Evolutionary conservation across 1,140 invertebrate species (phyloP), one percentile per base, ranked within the genome.

Genomic region (Drosophila kohkoa): DNA sequence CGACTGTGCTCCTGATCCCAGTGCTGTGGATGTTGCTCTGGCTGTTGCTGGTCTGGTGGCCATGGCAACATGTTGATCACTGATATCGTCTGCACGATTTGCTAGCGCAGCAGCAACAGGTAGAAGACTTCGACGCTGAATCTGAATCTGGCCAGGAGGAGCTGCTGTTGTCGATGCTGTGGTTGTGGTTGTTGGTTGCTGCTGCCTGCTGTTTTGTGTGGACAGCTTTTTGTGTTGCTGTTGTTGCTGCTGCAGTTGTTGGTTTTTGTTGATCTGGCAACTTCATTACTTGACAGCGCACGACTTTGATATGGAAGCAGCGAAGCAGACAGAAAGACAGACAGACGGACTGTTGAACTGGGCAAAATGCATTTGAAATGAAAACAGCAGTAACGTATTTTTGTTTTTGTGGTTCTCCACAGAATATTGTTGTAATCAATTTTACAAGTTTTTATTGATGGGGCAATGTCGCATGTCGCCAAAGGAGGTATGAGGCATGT

Each of bases 201-300:
- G 67, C 52, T 77, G 63, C 63, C 69, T 57, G 64, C 70, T 77
- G 70, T 77, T 77, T 73, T 77, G 74, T 77, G 55, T 73, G 74
- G 48, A 71, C 48, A 70, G 72, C 70, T 79, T 64, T 82, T 79
- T 71, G 64, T 46, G 49, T 51, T 69, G 43, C 35, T 62, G 51
- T 59, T 65, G 59, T 45, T 59, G 66, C 41, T 55, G 45, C 63
- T 69, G 66, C 69, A 73, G 71, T 70, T 86, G 70, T 88, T 78
- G 77, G 85, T 88, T 89, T 89, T 89, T 89, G 71, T 85, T 83
- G 85, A 88, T 83, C 77, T 88, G 85, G 81, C 85, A 88, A 88
- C 85, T 88, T 88, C 85, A 89, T 89, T 89, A 89, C 79, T 89
- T 89, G 85, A 89, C 85, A 89, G 85, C 69, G 81, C 81, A 85